Base-by-base conservation (phyloP, 2,797 vertebrate genomes). In the Onychomys leucogaster region DNA sequence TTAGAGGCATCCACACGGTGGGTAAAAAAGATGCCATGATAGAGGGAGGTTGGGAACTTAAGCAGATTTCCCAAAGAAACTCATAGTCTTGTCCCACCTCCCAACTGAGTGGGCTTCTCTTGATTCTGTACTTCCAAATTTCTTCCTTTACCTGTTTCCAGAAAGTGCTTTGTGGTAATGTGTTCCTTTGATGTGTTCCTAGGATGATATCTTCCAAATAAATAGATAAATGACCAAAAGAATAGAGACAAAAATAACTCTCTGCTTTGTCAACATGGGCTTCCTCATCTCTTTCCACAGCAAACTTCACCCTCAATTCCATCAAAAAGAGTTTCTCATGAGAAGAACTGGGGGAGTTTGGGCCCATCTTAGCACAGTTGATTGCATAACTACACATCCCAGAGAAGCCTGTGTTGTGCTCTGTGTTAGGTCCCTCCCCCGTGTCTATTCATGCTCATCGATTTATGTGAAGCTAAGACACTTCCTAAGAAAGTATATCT, bases 21-120 rank as follows among this genome's bases (percentile, higher is more conserved):
- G 37, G 6, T 27, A 2, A 32, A 86, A 57, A 23, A 41, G 14
- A n/a, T 23, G 0, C n/a, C 1, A 0, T 10, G 61, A 17, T 4
- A 0, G 46, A 46, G 21, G 71, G 1, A 43, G 3, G 0, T 9
- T 32, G 55, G 37, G 57, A 85, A 73, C 27, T 21, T 43, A 63
- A 63, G n/a, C 46, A 69, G 21, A 27, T 34, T 32, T 1, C 12
- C 25, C 89, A 6, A 27, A 25, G 57, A n/a, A 46, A 7, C 61
- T 57, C 16, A 6, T 0, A 9, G 29, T 49, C 41, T 6, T 34
- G 13, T 8, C 2, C 55, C 4, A 17, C 55, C 55, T 32, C 69
- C 23, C 41, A 32, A 10, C 27, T 17, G 80, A 41, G 65, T 16
- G 1, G 17, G 1, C 27, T 77, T 91, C 11, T 49, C 67, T 29